phyloP scores from a whole-genome alignment of 2,113 vertebrate genomes.

The Nerophis lumbriciformis region DNA sequence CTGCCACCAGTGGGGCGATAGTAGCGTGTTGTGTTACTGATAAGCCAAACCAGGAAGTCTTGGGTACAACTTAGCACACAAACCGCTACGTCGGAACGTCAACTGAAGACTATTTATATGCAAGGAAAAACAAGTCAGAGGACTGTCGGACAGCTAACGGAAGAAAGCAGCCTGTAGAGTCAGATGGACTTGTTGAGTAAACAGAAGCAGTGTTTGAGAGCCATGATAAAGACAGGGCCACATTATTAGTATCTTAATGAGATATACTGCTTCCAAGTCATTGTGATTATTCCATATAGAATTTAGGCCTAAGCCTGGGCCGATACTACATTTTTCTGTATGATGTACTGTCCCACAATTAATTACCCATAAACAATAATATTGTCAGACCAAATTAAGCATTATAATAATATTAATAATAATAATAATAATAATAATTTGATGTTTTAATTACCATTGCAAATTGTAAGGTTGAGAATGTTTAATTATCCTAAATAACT shows the following conservation, averaged over 20 bases:
- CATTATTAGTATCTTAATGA: neutral
- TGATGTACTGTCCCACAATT: no score
- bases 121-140: constrained; percentile 24
- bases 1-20: constrained; percentile 50
- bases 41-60: constrained; percentile 68
- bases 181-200: constrained; percentile 6
- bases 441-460: no score
- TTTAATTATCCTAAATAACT: no score
- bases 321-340: no score
- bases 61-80: constrained; percentile 36
- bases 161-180: constrained; percentile 6
- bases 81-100: constrained; percentile 43
- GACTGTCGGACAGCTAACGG: constrained; percentile 38
- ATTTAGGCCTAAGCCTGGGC: no score
- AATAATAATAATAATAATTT: no score
- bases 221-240: neutral
- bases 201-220: neutral
- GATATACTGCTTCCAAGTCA: no score
- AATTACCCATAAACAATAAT: no score
- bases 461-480: no score
- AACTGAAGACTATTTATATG: constrained; percentile 61
- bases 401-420: no score
- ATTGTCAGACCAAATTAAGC: no score
- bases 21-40: constrained; percentile 58
- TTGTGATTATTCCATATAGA: no score